Conservation (phyloP, 2,797 vertebrate species). For the Phoebastria nigripes region DNA sequence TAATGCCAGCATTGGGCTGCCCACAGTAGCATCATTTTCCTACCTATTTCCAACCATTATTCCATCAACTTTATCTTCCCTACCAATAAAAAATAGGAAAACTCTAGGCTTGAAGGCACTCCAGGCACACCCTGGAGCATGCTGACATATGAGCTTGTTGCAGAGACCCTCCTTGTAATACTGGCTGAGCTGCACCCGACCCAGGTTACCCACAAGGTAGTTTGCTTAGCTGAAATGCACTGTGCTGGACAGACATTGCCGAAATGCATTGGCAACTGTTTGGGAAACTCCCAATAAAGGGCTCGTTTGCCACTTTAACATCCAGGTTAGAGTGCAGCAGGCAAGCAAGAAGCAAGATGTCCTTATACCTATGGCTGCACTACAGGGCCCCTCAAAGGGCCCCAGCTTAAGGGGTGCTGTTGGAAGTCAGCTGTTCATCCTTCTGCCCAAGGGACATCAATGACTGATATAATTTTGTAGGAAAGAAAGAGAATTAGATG, state of each 20-base stretch:
- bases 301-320: not conserved
- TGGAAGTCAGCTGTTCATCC: not conserved
- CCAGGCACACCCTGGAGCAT: not conserved
- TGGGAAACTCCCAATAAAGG: not conserved
- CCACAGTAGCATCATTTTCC: not conserved
- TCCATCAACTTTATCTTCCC: not conserved
- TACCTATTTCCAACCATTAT: not conserved
- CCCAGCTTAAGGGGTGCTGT: not conserved
- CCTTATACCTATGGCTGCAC: not conserved
- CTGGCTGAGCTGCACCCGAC: not conserved
- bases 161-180: not conserved
- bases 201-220: not conserved
- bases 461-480: not conserved
- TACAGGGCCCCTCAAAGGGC: not conserved
- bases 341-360: not conserved
- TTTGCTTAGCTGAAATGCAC: not conserved
- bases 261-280: not conserved
- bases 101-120: not conserved
- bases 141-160: not conserved
- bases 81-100: not conserved
- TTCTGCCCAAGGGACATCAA: not conserved
- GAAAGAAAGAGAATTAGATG: not conserved
- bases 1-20: not conserved
- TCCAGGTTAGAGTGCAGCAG: not conserved
- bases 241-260: not conserved